These are phyloP conservation scores for Nixonia krombeini DNA, from an alignment of 1,140 invertebrate species.

Conservation along the genomic window DNA sequence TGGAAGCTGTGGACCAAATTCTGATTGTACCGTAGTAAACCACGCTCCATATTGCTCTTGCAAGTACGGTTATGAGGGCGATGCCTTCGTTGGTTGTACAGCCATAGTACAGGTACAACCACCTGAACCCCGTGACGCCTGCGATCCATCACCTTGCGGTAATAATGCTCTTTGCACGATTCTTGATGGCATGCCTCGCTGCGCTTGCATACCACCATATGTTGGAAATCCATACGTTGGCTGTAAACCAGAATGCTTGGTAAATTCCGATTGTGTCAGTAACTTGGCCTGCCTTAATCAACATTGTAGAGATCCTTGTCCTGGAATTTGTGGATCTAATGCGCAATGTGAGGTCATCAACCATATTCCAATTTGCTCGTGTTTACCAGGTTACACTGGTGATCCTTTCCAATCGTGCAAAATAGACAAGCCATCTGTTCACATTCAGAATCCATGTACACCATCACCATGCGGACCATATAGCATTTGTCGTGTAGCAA, in stretches of 20 bases:
- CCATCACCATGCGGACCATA: conserved; percentile 87
- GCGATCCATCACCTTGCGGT: conserved; percentile 85
- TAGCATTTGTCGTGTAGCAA: conserved; percentile 80
- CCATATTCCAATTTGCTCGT: conserved; percentile 86
- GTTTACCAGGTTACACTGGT: conserved; percentile 81
- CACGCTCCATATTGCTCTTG: conserved; percentile 88
- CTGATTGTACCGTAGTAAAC: conserved; percentile 84
- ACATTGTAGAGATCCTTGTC: conserved; percentile 88
- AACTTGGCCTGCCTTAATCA: conserved; percentile 86
- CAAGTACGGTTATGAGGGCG: conserved; percentile 81
- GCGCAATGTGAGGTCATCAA: conserved; percentile 85
- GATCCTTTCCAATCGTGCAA: conserved; percentile 87
- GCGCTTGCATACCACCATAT: conserved; percentile 88
- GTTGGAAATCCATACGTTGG: conserved; percentile 85
- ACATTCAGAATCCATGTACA: conserved; percentile 78
- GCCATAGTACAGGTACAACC: conserved; percentile 58
- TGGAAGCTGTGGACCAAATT: conserved; percentile 83
- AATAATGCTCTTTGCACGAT: conserved; percentile 83
- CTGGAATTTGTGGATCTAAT: conserved; percentile 85
- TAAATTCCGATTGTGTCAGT: conserved; percentile 84
- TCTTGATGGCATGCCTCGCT: conserved; percentile 78
- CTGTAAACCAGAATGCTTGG: conserved; percentile 84
- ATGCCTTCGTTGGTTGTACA: conserved; percentile 85
- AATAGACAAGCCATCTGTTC: conserved; percentile 62
- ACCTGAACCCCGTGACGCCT: conserved; percentile 75